Evolutionary conservation across 2,113 vertebrate genomes (phyloP).

Genomic region (Oxyura jamaicensis): DNA sequence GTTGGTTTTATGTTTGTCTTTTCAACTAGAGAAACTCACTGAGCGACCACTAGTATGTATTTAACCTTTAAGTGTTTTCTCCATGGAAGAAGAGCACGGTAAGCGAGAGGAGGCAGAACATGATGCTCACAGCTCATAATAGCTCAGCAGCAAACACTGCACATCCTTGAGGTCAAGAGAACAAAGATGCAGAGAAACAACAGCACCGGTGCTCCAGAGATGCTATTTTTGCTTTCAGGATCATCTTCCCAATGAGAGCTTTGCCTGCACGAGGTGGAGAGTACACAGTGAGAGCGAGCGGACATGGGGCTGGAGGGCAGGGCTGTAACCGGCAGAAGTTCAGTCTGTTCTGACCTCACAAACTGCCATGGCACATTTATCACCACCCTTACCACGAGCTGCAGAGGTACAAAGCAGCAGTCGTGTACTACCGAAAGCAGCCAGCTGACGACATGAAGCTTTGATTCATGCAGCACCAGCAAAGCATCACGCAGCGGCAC

Average conservation of each 20-base stretch:
- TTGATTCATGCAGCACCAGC: neutral
- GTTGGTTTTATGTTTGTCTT: neutral
- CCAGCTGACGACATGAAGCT: neutral
- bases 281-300: neutral
- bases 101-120: neutral
- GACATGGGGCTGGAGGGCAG: neutral
- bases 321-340: neutral
- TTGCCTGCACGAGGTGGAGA: neutral
- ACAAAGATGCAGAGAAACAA: neutral
- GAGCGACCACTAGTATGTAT: neutral
- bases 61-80: neutral
- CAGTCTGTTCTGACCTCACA: neutral
- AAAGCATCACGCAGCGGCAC: accelerated
- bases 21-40: neutral
- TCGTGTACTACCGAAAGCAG: neutral
- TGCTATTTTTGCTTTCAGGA: neutral
- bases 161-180: neutral
- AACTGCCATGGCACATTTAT: neutral
- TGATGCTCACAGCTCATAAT: neutral
- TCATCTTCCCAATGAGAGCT: neutral
- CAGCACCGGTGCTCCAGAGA: neutral
- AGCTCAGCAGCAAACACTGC: neutral
- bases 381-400: neutral
- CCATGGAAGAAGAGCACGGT: neutral
- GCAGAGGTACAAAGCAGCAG: neutral